These are phyloP conservation scores for Rhodeus uyekii DNA, from an alignment of 2,797 vertebrate genomes.

Conservation along the genomic window DNA sequence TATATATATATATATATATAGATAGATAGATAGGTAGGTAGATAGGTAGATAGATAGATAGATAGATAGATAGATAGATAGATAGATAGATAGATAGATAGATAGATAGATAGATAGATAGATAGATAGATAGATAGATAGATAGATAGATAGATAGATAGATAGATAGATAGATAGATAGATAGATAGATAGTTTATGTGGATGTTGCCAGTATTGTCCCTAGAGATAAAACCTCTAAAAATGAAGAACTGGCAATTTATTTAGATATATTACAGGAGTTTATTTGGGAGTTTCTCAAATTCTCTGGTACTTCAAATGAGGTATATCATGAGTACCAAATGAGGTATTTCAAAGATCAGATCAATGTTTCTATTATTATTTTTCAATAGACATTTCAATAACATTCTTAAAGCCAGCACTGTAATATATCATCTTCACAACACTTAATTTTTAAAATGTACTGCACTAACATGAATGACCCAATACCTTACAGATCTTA, in stretches of 20 bases:
- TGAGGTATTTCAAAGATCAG: not conserved
- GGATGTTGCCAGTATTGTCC: too few relatives aligned
- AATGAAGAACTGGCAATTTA: too few relatives aligned
- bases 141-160: not conserved
- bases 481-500: not conserved
- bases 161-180: not conserved
- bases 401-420: not conserved
- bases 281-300: too few relatives aligned
- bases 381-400: not conserved
- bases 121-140: not conserved
- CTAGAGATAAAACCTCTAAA: too few relatives aligned
- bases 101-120: not conserved
- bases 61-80: not conserved
- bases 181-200: too few relatives aligned
- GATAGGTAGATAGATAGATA: not conserved
- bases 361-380: not conserved
- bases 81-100: not conserved
- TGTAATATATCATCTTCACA: not conserved
- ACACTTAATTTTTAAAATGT: not conserved
- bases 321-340: too few relatives aligned
- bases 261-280: too few relatives aligned
- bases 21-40: not conserved
- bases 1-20: too few relatives aligned
- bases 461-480: not conserved
- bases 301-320: too few relatives aligned